Evolutionary conservation across 2,113 vertebrate species (phyloP), one percentile per base, ranked within the genome.

Genomic region (Hyperopisus bebe): DNA sequence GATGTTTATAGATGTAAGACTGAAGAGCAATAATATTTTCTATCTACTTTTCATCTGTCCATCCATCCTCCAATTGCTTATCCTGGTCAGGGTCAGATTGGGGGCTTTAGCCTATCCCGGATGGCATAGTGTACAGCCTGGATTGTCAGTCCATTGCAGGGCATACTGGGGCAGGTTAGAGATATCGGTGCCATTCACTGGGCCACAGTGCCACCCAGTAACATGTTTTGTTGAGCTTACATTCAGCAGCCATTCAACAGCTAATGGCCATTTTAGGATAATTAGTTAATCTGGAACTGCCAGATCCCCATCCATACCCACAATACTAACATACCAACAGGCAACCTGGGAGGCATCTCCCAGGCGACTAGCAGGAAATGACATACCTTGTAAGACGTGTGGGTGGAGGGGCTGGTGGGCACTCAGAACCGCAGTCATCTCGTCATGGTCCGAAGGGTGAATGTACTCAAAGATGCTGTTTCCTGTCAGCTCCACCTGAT

Each of bases 381-480:
- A 55, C 48, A 21, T 15, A 98, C 98, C 98, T 96, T 97, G 96
- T 84, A 97, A 94, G 91, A 98, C 95, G 92, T 98, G 97, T 35
- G 96, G 96, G 77, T 97, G 97, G 2, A 97, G 95, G 0, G 97
- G 97, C 44, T 97, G 97, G 89, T 97, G 97, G 42, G 97, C 95
- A 0, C 96, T 95, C 10, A 99, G 96, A 24, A 99, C 97, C 0
- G 97, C 97, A 0, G 97, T 98, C 98, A 99, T 98, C 95, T 99
- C 98, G 0, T 99, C 98, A 0, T 99, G 98, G 89, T 99, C 98
- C 0, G 98, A 98, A 10, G 98, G 98, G 86, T 99, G 98, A 92
- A 99, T 98, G 91, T 99, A 99, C 87, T 99, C 98, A 53, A 98
- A 99, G 90, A 99, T 98, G 89, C 97, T 99, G 94, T 99, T 99